These are phyloP conservation scores for Pyrrhosoma nymphula DNA, from an alignment of 2,888 invertebrate genomes.

Conservation along the genomic window DNA sequence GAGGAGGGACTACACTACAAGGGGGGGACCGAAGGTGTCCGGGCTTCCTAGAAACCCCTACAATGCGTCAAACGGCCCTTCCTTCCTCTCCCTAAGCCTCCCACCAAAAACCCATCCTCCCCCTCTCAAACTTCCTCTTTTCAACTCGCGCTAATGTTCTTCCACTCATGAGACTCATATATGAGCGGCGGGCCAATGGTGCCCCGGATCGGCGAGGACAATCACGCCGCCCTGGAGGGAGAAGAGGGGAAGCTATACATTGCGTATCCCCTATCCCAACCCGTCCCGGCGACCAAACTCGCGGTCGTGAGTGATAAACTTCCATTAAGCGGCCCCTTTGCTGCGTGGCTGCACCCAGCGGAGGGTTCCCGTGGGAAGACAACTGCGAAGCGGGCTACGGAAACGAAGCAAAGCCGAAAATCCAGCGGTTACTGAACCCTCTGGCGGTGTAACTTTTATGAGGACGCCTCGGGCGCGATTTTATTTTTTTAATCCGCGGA, in stretches of 20 bases:
- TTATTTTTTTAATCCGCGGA: not conserved
- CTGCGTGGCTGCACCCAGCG: not conserved
- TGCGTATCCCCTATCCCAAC: not conserved
- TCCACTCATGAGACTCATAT: not conserved
- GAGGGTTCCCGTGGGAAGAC: not conserved
- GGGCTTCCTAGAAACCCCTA: not conserved
- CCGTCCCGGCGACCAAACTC: not conserved
- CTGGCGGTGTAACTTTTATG: not conserved
- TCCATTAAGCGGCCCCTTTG: not conserved
- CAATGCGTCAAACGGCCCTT: not conserved
- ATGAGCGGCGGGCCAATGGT: slow-evolving; percentile 4
- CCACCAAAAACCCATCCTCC: not conserved
- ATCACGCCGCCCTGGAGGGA: not conserved
- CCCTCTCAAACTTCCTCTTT: not conserved
- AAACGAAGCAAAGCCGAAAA: not conserved
- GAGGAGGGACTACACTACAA: no score
- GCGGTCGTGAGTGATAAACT: not conserved
- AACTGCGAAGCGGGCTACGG: not conserved
- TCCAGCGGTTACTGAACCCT: slow-evolving; percentile 3
- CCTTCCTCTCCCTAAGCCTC: not conserved
- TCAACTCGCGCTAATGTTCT: not conserved
- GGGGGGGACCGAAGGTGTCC: not conserved
- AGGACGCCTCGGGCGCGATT: not conserved
- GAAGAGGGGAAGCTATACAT: not conserved
- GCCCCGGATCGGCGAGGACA: not conserved